These are phyloP conservation scores for Lepetodrilus schrolli DNA, from an alignment of 2,888 invertebrate genomes.

Conservation along the genomic window DNA sequence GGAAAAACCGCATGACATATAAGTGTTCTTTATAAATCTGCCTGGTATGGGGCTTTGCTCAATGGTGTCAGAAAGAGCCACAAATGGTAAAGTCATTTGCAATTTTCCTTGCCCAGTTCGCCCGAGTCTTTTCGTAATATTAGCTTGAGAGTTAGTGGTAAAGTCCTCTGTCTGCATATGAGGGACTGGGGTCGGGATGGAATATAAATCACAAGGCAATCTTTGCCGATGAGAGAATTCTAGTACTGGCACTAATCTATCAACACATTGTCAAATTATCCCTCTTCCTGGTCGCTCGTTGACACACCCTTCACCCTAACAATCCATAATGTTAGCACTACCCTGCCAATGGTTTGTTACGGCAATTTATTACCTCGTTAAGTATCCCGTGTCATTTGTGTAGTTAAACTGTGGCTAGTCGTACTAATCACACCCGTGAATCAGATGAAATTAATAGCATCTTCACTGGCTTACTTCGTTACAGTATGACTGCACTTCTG, in stretches of 20 bases:
- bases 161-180: background rate
- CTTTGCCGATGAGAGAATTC: background rate
- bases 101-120: background rate
- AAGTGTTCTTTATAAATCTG: slow-evolving; percentile 27
- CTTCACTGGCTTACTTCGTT: too few relatives aligned
- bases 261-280: slow-evolving; percentile 20
- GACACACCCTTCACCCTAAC: background rate
- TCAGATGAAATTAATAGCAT: too few relatives aligned
- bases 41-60: slow-evolving; percentile 11
- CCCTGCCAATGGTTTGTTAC: too few relatives aligned
- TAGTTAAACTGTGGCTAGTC: too few relatives aligned
- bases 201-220: slow-evolving; percentile 16
- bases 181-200: background rate
- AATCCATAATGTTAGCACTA: background rate
- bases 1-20: slow-evolving; percentile 38
- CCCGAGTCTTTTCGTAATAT: background rate
- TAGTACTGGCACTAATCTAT: slow-evolving; percentile 15
- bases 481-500: too few relatives aligned
- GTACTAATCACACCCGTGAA: too few relatives aligned
- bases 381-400: too few relatives aligned
- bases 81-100: slow-evolving; percentile 11
- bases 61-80: background rate
- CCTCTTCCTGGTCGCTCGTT: background rate
- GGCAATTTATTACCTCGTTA: too few relatives aligned
- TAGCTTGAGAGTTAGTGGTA: slow-evolving; percentile 1